Percentiles rank a stretch among this genome's conserved stretches.
phyloP scores from a whole-genome alignment of 1,140 invertebrate species.

The Pachypeltis micranthus region DNA sequence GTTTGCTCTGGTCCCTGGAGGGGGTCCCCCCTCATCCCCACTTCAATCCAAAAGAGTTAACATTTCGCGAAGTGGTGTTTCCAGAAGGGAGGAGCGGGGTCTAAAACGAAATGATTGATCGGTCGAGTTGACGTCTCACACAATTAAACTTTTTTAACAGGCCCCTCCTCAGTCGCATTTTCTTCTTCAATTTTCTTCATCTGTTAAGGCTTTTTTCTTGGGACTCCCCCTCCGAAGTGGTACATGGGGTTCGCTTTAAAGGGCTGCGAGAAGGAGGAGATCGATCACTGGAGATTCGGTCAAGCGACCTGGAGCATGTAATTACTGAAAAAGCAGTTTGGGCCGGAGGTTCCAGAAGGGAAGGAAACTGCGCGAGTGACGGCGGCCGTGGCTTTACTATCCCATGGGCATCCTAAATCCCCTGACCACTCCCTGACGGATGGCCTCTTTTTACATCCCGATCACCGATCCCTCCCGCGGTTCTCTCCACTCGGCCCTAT shows the following conservation, averaged over 20 bases:
- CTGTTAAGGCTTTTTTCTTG: not conserved
- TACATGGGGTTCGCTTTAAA: not conserved
- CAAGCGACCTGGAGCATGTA: constrained; percentile 12
- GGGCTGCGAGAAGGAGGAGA: too few relatives aligned
- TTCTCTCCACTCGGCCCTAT: too few relatives aligned
- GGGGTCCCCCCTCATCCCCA: not conserved
- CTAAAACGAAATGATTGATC: not conserved
- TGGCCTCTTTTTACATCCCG: constrained; percentile 16
- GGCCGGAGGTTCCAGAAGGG: not conserved
- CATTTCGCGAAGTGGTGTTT: not conserved
- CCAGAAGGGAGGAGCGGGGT: not conserved
- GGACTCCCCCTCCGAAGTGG: not conserved
- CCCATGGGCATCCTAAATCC: constrained; percentile 13
- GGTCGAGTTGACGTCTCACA: not conserved
- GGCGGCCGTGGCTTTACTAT: too few relatives aligned
- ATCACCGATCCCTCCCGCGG: constrained; percentile 6
- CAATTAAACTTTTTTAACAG: constrained; percentile 15
- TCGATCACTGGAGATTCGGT: constrained; percentile 6
- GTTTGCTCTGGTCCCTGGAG: not conserved
- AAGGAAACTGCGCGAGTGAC: not conserved
- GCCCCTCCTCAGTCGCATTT: not conserved
- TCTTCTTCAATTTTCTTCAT: not conserved
- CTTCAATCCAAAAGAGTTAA: too few relatives aligned
- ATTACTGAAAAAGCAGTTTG: constrained; percentile 13
- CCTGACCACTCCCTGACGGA: constrained; percentile 10